Conservation (phyloP, 2,888 invertebrate genomes). For the Rhagophthalmus giganteus region DNA sequence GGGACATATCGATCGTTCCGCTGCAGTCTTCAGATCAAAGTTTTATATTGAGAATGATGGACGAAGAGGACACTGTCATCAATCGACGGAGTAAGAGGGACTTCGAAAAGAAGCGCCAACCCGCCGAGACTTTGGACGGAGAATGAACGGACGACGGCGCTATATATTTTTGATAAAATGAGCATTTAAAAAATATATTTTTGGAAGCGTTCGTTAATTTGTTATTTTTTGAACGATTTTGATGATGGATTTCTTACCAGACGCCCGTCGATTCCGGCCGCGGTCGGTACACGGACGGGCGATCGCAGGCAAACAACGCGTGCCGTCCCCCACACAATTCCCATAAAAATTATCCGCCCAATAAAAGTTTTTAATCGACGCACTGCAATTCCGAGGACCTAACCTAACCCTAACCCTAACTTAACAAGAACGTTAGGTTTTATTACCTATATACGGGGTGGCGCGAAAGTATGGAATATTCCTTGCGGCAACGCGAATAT, state of each 20-base stretch:
- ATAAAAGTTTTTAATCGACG: no score
- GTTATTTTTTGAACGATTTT: not conserved
- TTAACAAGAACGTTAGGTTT: no score
- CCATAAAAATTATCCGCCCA: no score
- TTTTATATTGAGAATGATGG: conserved; percentile 92
- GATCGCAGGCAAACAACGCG: no score
- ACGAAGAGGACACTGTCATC: conserved; percentile 84
- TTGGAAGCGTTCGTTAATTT: not conserved
- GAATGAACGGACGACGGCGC: conserved; percentile 53
- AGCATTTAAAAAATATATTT: not conserved
- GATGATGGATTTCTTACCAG: no score
- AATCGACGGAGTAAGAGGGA: conserved; percentile 65
- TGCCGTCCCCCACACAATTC: no score
- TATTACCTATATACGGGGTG: not conserved
- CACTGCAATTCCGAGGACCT: no score
- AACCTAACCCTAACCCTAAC: no score
- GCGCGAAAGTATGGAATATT: no score
- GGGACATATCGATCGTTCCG: conserved; percentile 96
- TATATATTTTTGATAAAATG: not conserved
- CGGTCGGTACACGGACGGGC: no score
- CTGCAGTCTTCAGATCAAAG: conserved; percentile 92
- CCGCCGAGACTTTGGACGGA: conserved; percentile 46
- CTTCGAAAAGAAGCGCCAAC: conserved; percentile 47
- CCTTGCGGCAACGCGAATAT: not conserved
- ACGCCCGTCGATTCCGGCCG: no score